Base-by-base conservation (phyloP, 2,113 vertebrate genomes). In the Sterrhoptilus dennistouni region DNA sequence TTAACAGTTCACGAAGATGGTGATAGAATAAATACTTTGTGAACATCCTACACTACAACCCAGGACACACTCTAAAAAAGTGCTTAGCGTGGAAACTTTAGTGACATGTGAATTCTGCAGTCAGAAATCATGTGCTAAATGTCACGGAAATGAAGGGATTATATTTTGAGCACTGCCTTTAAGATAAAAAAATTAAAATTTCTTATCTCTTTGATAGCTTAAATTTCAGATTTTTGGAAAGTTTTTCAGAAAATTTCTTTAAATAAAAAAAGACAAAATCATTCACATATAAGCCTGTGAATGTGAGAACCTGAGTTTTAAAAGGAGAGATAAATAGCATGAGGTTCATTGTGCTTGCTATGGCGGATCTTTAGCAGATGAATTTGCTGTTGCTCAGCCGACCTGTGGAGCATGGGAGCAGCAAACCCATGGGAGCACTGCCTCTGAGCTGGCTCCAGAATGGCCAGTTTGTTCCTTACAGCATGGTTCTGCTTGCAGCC, bases 401-500 rank as follows among this genome's bases (percentile, higher is more conserved):
- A 56, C 38, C 23, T 54, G 35, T 0, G 1, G 14, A 64, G 44
- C 27, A 9, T 6, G 25, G 23, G 2, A 8, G 36, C 5, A 8
- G n/a, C 59, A 14, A 54, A 68, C 23, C 59, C 0, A 0, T 42
- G 59, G 77, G 42, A 89, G 12, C 1, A 0, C 9, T 83, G 6
- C 25, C 31, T 33, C 70, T 52, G 24, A 40, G 13, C 28, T 66
- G 77, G 19, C 49, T 79, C 44, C 35, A 44, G 45, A 49, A 44
- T 27, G 36, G 29, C 23, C 17, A 6, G 23, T 54, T 86, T 80
- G 14, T 17, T 49, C 20, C 27, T 59, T 45, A 38, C 0, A 1
- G 18, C 0, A 6, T 1, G 1, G 2, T 28, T 71, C 28, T 63
- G 18, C 31, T 53, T 81, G 29, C n/a, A 68, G 29, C n/a, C 68